Percentiles rank a stretch among this genome's conserved stretches.
Conservation (phyloP, 2,888 invertebrate species). For the Eremobia ochroleuca region DNA sequence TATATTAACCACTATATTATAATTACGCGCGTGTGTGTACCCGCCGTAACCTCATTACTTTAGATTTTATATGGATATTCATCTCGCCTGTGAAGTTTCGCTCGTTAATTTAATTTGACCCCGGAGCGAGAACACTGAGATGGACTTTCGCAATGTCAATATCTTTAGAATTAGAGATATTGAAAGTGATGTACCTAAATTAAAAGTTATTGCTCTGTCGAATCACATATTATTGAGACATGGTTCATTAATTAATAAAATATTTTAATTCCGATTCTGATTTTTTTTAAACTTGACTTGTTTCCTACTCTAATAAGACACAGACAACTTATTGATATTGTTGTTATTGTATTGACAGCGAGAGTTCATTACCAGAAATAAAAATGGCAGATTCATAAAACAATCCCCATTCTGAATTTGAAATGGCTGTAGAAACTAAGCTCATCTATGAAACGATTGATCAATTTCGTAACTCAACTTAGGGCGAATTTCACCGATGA, state of each 20-base stretch:
- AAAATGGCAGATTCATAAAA: constrained; percentile 23
- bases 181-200: no score
- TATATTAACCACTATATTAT: not conserved
- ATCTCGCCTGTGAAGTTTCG: not conserved
- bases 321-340: no score
- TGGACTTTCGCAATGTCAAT: not conserved
- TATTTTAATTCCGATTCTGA: no score
- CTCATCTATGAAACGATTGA: not conserved
- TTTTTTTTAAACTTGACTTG: not conserved
- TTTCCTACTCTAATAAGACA: not conserved
- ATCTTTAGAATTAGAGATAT: not conserved
- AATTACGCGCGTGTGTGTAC: not conserved
- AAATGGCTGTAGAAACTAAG: not conserved
- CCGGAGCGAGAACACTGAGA: not conserved
- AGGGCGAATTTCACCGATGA: not conserved
- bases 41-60: not conserved
- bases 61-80: not conserved
- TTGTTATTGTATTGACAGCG: not conserved
- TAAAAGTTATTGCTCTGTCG: not conserved
- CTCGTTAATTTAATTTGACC: constrained; percentile 2
- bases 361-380: not conserved
- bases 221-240: not conserved
- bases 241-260: not conserved
- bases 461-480: not conserved
- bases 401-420: not conserved